Base-by-base conservation (phyloP, 2,113 vertebrate genomes). In the Nothobranchius kuhntae region DNA sequence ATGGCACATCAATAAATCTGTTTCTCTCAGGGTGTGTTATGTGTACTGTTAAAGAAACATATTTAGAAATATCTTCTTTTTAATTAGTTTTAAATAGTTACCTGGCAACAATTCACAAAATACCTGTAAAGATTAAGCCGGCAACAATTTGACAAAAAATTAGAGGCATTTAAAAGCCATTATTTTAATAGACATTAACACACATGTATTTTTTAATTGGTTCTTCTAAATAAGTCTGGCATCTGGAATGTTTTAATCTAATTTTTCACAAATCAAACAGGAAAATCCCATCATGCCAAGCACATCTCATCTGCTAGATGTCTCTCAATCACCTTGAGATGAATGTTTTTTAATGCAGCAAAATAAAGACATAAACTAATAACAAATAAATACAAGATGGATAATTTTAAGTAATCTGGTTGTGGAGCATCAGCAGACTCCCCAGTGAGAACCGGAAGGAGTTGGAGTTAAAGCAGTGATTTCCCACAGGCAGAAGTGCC, bases 401-500 rank as follows among this genome's bases (percentile, higher is more conserved):
- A 66, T 84, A 70, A 81, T 88, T 71, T 77, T 76, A 68, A 81
- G 81, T 81, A 75, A 90, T 81, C 77, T 71, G 75, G 79, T 75
- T 81, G 77, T 56, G 74, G 69, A 65, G 78, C 75, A 75, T 86
- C 61, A 46, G 59, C 61, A 59, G 78, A 65, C 72, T 86, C 82
- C 71, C 82, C 58, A 30, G 71, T 46, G 81, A 68, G 82, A 61
- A 52, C 93, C 80, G 91, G 88, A 93, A 93, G 93, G 89, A 91
- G 92, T 89, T 94, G 91, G 83, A 91, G 92, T 92, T 92, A 92
- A 86, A 87, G 63, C 89, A 91, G 91, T 93, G 91, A 93, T 95
- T 95, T 92, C 94, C 94, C 93, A 92, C 89, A 92, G 93, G 94
- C 92, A 90, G 93, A 92, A 91, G 75, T 91, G 93, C 93, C 94